A percentile compares a stretch with the other conserved stretches of the same genome.
phyloP scores from a whole-genome alignment of 2,888 invertebrate genomes.

The Agrochola lychnidis region DNA sequence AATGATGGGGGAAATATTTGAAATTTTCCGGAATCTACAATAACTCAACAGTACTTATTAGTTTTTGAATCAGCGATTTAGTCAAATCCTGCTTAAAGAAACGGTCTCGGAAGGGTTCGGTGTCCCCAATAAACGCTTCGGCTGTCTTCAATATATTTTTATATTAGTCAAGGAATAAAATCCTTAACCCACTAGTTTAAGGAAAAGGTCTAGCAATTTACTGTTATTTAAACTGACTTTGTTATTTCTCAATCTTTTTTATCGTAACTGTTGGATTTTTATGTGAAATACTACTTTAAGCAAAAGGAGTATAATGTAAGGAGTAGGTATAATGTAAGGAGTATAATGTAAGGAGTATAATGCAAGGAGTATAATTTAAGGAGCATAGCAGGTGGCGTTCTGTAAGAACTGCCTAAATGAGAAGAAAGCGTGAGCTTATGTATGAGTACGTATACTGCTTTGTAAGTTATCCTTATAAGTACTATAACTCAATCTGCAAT shows the following conservation, averaged over 20 bases:
- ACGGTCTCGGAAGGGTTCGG: slow-evolving; percentile 43
- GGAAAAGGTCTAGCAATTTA: slow-evolving; percentile 46
- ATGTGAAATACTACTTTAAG: not conserved
- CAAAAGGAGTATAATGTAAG: not conserved
- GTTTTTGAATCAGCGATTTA: slow-evolving; percentile 52
- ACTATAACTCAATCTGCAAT: too few species aligned
- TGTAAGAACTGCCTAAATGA: too few species aligned
- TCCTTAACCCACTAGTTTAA: slow-evolving; percentile 41
- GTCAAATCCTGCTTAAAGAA: slow-evolving; percentile 33
- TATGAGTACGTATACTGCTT: not conserved
- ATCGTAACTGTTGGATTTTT: not conserved
- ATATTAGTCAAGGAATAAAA: slow-evolving; percentile 57
- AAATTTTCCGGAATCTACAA: not conserved
- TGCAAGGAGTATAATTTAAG: not conserved
- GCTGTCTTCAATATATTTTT: slow-evolving; percentile 58
- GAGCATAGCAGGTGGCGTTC: not conserved
- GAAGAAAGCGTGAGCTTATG: too few species aligned
- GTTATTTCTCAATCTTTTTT: slow-evolving; percentile 27
- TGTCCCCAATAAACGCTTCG: slow-evolving; percentile 57
- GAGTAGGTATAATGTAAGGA: too few species aligned
- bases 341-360: too few species aligned
- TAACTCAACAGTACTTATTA: slow-evolving; percentile 24
- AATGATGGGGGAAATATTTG: not conserved
- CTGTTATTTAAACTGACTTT: slow-evolving; percentile 47
- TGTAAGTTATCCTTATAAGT: not conserved